Evolutionary conservation across 2,797 vertebrate genomes (phyloP), one percentile per base, ranked within the genome.

Genomic region (Lagocephalus sceleratus): DNA sequence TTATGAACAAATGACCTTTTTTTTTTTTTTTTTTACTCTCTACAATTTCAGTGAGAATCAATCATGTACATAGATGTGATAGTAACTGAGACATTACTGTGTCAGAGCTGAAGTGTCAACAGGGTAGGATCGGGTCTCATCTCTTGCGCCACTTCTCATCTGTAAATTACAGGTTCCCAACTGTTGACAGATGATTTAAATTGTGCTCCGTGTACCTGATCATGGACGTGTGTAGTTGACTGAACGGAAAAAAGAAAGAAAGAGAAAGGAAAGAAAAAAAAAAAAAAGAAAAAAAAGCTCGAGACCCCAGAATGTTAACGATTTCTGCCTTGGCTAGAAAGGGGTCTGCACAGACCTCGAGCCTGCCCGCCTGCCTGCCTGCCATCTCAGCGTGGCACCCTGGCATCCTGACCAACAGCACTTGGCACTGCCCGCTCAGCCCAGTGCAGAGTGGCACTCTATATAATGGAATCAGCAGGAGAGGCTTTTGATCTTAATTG

Each of bases 401-500:
- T 78, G 83, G 82, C 79, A 78, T 78, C 74, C 66, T 35, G 73
- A 85, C 85, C 83, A 84, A 77, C 76, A 65, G 81, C 85, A 82
- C 83, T 85, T 87, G 83, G 88, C 86, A 77, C 82, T 78, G 83
- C 78, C 87, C 88, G 79, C 83, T 86, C 84, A 63, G 82, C 49
- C 47, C 81, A 66, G 81, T 76, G 73, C 81, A 71, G 83, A 82
- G 82, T 87, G 84, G 75, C 84, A 78, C 78, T 87, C 83, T 66
- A 81, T 82, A 81, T 85, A 89, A 88, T 86, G 85, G 85, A 85
- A 87, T 81, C 86, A 87, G 87, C 83, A 68, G 85, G 85, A 79
- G 84, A 79, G 63, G 78, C 78, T 83, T 89, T 89, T 88, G 85
- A 91, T 90, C 87, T 87, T 87, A 89, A 90, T 88, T 88, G 82